Conservation (phyloP, 1,140 invertebrate species). For the Glossosoma conforme region DNA sequence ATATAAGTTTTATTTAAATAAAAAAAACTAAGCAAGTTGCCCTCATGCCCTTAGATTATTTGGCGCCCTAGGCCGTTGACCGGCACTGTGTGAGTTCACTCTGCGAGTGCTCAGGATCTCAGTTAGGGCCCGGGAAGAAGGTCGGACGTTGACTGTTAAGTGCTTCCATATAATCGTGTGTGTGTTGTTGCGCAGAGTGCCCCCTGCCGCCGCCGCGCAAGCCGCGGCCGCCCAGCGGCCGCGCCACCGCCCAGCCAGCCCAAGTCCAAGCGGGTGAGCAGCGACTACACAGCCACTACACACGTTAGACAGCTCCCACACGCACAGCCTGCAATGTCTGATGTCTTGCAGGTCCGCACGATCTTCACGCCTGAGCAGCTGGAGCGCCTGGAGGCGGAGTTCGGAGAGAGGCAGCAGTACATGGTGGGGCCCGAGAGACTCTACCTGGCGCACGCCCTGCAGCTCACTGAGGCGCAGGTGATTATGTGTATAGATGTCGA, state of each 20-base stretch:
- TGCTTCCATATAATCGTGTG: too few relatives aligned
- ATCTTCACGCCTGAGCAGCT: slow-evolving; percentile 94
- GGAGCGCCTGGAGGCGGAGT: slow-evolving; percentile 85
- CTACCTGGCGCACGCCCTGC: slow-evolving; percentile 81
- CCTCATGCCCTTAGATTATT: too few relatives aligned
- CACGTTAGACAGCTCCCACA: too few relatives aligned
- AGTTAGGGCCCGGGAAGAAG: too few relatives aligned
- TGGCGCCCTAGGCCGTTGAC: too few relatives aligned
- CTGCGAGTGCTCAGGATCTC: too few relatives aligned
- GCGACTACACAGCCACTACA: neutral
- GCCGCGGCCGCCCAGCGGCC: neutral
- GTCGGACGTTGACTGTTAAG: too few relatives aligned
- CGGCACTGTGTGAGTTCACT: too few relatives aligned
- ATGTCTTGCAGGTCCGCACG: slow-evolving; percentile 78
- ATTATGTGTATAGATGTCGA: too few relatives aligned
- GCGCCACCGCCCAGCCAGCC: slow-evolving; percentile 3
- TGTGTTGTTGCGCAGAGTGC: too few relatives aligned
- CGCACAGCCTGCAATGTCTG: slow-evolving; percentile 19
- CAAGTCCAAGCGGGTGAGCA: neutral
- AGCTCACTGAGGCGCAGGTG: slow-evolving; percentile 87
- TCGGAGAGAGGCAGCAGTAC: slow-evolving; percentile 88
- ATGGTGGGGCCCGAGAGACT: slow-evolving; percentile 91
- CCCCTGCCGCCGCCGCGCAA: neutral
- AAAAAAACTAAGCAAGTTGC: too few relatives aligned
- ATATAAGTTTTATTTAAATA: too few relatives aligned